Evolutionary conservation across 2,113 vertebrate genomes (phyloP).

Genomic region (Varanus salvator): DNA sequence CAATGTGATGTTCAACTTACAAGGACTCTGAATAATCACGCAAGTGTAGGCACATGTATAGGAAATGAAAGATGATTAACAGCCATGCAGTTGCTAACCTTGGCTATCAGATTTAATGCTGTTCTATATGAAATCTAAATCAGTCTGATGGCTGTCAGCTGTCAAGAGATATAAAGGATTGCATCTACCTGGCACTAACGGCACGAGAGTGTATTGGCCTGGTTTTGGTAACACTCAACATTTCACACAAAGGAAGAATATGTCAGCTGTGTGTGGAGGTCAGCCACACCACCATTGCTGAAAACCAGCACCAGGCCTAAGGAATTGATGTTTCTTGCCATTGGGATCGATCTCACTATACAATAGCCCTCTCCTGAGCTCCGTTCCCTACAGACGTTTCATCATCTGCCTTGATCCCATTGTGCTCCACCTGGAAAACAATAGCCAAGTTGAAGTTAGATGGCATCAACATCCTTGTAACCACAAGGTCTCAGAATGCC

Average conservation of each 20-base stretch:
- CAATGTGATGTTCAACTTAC: background rate
- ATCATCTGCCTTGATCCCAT: background rate
- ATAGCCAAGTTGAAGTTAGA: background rate
- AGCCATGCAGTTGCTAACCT: background rate
- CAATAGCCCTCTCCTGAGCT: background rate
- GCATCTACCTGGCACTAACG: background rate
- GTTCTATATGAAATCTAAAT: background rate
- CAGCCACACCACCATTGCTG: background rate
- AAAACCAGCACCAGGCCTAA: background rate
- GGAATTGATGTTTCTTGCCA: background rate
- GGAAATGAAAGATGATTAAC: background rate
- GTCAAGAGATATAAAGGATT: background rate
- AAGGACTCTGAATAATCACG: background rate
- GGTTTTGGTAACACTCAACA: background rate
- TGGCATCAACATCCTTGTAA: too few relatives aligned
- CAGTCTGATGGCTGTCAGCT: background rate
- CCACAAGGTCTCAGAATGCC: too few relatives aligned
- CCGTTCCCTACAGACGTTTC: background rate
- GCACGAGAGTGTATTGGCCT: background rate
- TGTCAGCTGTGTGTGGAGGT: background rate
- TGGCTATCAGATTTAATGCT: background rate
- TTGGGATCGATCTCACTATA: too few relatives aligned
- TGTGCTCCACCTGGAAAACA: background rate
- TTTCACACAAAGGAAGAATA: background rate
- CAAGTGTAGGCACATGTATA: rapidly evolving